Evolutionary conservation across 1,140 invertebrate genomes (phyloP).

Genomic region (Zaprionus taronus): DNA sequence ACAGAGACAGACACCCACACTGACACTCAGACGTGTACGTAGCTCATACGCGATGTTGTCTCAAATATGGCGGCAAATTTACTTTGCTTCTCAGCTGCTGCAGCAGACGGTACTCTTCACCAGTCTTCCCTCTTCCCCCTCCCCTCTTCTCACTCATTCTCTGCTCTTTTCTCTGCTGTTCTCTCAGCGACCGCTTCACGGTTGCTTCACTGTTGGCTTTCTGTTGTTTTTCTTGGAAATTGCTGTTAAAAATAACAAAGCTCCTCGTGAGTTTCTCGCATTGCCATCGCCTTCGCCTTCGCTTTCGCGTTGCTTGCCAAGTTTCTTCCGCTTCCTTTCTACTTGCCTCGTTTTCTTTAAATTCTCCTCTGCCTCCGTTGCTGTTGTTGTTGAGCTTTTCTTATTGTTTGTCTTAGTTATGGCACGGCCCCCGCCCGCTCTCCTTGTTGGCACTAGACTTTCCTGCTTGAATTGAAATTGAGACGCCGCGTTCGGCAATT

Average conservation of each 20-base stretch:
- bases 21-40: slow-evolving; percentile 25
- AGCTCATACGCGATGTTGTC: slow-evolving; percentile 77
- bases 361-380: slow-evolving; percentile 5
- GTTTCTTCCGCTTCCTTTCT: slow-evolving; percentile 60
- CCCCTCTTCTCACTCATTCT: background rate
- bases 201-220: slow-evolving; percentile 42
- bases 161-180: slow-evolving; percentile 10
- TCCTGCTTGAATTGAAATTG: slow-evolving; percentile 61
- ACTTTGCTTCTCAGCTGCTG: slow-evolving; percentile 61
- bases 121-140: background rate
- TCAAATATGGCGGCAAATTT: slow-evolving; percentile 82
- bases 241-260: slow-evolving; percentile 82
- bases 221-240: slow-evolving; percentile 79
- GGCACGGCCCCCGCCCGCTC: slow-evolving; percentile 18
- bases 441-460: background rate
- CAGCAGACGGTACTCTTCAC: slow-evolving; percentile 46
- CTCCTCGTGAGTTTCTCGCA: slow-evolving; percentile 63
- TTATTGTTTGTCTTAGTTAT: slow-evolving; percentile 70
- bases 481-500: slow-evolving; percentile 68
- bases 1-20: slow-evolving; percentile 9
- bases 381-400: slow-evolving; percentile 32
- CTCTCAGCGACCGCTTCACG: slow-evolving; percentile 9
- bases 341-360: slow-evolving; percentile 6
- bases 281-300: slow-evolving; percentile 42
- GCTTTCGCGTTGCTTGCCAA: slow-evolving; percentile 29